Percentiles rank a stretch among this genome's conserved stretches.
Conservation (phyloP, 2,888 invertebrate species). For the Sarcophaga carnaria region DNA sequence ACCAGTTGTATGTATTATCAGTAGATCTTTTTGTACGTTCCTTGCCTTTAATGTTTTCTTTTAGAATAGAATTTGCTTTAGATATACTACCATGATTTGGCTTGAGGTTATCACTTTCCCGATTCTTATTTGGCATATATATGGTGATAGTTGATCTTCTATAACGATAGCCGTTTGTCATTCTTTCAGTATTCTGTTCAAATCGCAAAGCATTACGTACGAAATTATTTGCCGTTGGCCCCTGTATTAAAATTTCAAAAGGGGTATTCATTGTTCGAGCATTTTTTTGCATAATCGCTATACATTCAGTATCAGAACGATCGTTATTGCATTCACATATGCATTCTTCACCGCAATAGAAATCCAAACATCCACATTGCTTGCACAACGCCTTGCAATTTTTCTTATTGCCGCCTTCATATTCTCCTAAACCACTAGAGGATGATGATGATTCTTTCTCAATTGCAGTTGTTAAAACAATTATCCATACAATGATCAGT, state of each 20-base stretch:
- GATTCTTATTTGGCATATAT: slow-evolving; percentile 75
- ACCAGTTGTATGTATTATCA: slow-evolving; percentile 76
- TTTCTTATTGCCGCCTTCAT: slow-evolving; percentile 71
- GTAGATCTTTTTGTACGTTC: slow-evolving; percentile 75
- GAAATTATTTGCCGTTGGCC: slow-evolving; percentile 78
- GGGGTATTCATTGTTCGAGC: slow-evolving; percentile 76
- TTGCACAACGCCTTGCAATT: slow-evolving; percentile 80
- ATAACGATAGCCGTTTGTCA: slow-evolving; percentile 66
- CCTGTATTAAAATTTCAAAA: slow-evolving; percentile 80
- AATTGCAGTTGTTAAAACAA: slow-evolving; percentile 59
- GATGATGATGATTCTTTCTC: neutral
- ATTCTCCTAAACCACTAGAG: neutral
- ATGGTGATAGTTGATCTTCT: slow-evolving; percentile 79
- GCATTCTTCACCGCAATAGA: slow-evolving; percentile 82
- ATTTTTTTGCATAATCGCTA: slow-evolving; percentile 77
- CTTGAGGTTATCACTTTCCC: neutral
- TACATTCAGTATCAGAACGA: slow-evolving; percentile 77
- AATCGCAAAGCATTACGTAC: slow-evolving; percentile 79
- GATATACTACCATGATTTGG: neutral
- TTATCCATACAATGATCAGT: slow-evolving; percentile 67
- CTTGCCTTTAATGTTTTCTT: slow-evolving; percentile 5
- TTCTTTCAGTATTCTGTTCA: slow-evolving; percentile 74
- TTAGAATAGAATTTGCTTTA: neutral
- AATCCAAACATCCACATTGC: slow-evolving; percentile 80
- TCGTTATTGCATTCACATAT: slow-evolving; percentile 81